Base-by-base conservation (phyloP, 1,140 invertebrate genomes). In the Neoseiulus cucumeris region DNA sequence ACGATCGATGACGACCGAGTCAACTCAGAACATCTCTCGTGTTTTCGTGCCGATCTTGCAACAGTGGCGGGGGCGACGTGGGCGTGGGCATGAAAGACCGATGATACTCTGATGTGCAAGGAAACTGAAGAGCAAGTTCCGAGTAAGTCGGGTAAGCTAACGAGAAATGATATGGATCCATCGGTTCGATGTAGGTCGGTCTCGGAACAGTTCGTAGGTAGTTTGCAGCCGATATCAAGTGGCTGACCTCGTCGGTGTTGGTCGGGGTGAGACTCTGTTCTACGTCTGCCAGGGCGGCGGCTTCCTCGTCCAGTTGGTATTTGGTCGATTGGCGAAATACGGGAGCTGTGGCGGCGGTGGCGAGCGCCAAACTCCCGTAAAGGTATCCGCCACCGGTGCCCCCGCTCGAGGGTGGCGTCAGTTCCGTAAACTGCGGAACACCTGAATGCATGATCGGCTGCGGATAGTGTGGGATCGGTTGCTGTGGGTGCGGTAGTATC, bases 211-310 rank as follows among this genome's bases (percentile, higher is more conserved):
- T n/a, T 25, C 66, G 55, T 17, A 33, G 51, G 30, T 65, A 64
- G 42, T 33, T 29, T 1, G 68, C 65, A 12, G 68, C 45, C 1
- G 69, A 67, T 4, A 71, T 71, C 65, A 70, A 67, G 17, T 68
- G 51, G 6, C 69, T 68, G 7, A 71, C 68, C 42, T 71, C 70
- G 42, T 70, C 69, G 2, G 68, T 71, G 64, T 68, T 68, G 1
- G 67, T 68, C 6, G 70, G 68, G 14, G 68, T 70, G 7, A 70
- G 41, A 4, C 65, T 65, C 17, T 69, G 66, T 20, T 68, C 69
- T 33, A 69, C 45, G 28, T 68, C 68, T 14, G 22, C 44, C 9
- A 64, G 55, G 5, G 59, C 59, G 20, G 44, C 47, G 6, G 64
- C 64, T 2, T 64, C 64, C 9, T 64, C 45, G 20, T 68, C 65